Percentiles rank a stretch among this genome's conserved stretches.
Conservation (phyloP, 1,140 invertebrate genomes). For the Drosophila insularis region DNA sequence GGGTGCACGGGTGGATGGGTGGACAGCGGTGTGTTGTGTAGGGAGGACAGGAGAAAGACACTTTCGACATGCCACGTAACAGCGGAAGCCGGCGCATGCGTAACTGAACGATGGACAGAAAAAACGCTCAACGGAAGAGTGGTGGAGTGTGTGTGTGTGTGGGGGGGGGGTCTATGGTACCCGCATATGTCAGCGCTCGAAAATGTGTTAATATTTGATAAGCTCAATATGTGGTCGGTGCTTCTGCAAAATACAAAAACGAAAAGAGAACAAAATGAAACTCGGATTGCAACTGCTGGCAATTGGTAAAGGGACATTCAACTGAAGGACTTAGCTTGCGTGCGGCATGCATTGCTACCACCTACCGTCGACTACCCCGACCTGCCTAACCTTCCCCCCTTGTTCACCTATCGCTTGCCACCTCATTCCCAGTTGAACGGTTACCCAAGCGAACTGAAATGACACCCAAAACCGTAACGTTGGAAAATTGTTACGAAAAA, state of each 20-base stretch:
- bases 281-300: constrained; percentile 11
- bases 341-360: constrained; percentile 52
- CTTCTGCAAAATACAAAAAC: constrained; percentile 20
- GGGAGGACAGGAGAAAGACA: neutral
- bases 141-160: no score
- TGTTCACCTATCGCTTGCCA: no score
- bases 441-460: constrained; percentile 42
- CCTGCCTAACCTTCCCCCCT: no score
- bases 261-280: neutral
- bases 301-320: constrained; percentile 18
- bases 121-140: no score
- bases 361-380: neutral
- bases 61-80: constrained; percentile 61
- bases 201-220: constrained; percentile 81
- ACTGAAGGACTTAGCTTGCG: constrained; percentile 42
- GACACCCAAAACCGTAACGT: constrained; percentile 62
- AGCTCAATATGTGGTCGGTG: constrained; percentile 74
- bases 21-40: neutral
- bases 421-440: constrained; percentile 10
- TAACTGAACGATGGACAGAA: constrained; percentile 5
- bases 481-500: constrained; percentile 72
- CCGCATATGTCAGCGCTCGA: constrained; percentile 68
- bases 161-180: constrained; percentile 1
- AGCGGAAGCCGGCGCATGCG: constrained; percentile 66
- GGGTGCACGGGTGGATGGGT: no score